phyloP scores from a whole-genome alignment of 2,113 vertebrate genomes.

The Anolis sagrei region DNA sequence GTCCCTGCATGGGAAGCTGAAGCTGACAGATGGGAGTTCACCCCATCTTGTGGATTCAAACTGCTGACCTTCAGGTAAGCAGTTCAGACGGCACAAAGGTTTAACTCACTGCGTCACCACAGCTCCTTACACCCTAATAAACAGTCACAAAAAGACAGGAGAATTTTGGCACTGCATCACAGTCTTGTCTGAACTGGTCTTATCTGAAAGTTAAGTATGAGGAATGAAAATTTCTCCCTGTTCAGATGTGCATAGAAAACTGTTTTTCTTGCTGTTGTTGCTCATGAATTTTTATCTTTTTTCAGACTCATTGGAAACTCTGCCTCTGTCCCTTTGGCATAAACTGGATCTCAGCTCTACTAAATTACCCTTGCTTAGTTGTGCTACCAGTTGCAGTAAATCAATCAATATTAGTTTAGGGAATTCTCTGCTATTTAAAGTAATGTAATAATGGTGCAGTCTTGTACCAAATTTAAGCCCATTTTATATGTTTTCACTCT shows the following conservation, averaged over 20 bases:
- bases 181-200: not conserved
- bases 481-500: not conserved
- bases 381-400: slow-evolving; percentile 44
- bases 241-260: not conserved
- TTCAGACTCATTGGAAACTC: not conserved
- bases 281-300: slow-evolving; percentile 2
- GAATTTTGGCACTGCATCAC: not conserved
- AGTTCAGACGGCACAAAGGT: too few relatives aligned
- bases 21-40: too few relatives aligned
- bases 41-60: too few relatives aligned
- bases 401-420: slow-evolving; percentile 38
- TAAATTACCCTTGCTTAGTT: slow-evolving; percentile 11
- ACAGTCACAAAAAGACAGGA: slow-evolving; percentile 18
- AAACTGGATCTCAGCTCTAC: not conserved
- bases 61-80: too few relatives aligned
- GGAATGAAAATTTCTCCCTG: not conserved
- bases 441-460: slow-evolving; percentile 4
- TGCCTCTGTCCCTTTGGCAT: not conserved
- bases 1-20: too few relatives aligned
- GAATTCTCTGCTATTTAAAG: slow-evolving; percentile 16
- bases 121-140: too few relatives aligned
- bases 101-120: too few relatives aligned
- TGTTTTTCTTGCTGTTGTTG: not conserved
- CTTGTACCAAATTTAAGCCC: slow-evolving; percentile 28
- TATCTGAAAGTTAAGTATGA: not conserved